Conservation (phyloP, 2,113 vertebrate species). For the Girardinichthys multiradiatus region DNA sequence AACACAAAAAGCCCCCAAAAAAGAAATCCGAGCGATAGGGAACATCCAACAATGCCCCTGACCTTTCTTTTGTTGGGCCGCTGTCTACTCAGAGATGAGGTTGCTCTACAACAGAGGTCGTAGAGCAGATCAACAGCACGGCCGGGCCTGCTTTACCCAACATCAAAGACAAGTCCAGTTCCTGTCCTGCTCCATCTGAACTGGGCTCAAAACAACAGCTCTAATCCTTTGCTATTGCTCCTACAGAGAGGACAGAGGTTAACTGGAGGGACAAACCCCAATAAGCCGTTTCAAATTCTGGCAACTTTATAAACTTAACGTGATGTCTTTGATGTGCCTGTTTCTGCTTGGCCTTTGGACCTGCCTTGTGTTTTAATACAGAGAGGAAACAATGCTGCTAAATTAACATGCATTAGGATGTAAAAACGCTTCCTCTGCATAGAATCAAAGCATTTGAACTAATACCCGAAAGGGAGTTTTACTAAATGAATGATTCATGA, state of each 20-base stretch:
- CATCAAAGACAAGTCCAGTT: slow-evolving; percentile 74
- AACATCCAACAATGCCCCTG: slow-evolving; percentile 53
- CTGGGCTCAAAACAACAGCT: slow-evolving; percentile 50
- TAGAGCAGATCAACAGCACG: slow-evolving; percentile 66
- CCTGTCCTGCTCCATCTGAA: slow-evolving; percentile 54
- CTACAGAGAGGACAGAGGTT: slow-evolving; percentile 59
- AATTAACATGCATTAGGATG: not conserved
- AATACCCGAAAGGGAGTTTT: not conserved
- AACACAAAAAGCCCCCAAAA: slow-evolving; percentile 38
- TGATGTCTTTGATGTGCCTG: slow-evolving; percentile 49
- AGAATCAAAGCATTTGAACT: slow-evolving; percentile 16
- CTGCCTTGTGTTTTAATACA: slow-evolving; percentile 20
- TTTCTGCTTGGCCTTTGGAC: slow-evolving; percentile 33
- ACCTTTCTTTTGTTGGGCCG: slow-evolving; percentile 59
- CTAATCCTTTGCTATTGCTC: slow-evolving; percentile 63
- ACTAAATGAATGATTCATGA: slow-evolving; percentile 37
- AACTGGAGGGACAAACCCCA: slow-evolving; percentile 48
- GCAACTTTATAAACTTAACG: slow-evolving; percentile 38
- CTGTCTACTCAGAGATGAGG: slow-evolving; percentile 55
- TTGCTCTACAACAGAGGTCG: slow-evolving; percentile 22
- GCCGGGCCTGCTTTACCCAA: slow-evolving; percentile 42
- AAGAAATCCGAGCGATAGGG: slow-evolving; percentile 40
- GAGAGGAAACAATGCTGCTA: slow-evolving; percentile 24
- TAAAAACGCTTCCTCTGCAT: slow-evolving; percentile 18
- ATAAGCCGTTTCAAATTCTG: slow-evolving; percentile 45